Base-by-base conservation (phyloP, 1,140 invertebrate genomes). In the Diabrotica undecimpunctata region DNA sequence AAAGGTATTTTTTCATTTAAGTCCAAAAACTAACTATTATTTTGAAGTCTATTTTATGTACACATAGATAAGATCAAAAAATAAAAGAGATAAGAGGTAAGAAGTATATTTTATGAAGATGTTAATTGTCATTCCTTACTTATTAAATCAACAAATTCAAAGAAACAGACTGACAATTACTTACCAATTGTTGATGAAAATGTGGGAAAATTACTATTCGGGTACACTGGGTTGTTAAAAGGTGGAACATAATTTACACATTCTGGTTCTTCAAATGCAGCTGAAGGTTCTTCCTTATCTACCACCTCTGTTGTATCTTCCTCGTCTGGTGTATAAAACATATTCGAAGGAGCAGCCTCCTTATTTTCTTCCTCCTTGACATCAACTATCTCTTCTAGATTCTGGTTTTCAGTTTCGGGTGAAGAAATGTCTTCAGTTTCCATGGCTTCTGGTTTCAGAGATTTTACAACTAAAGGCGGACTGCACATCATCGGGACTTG, bases 161-260 rank as follows among this genome's bases (percentile, higher is more conserved):
- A 25, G 4, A 25, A 25, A n/a, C n/a, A 25, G 25, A 25, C 25
- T 25, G 25, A 25, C 25, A 25, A 25, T 25, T 10, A 76, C 73
- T 73, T 72, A 78, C 78, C 78, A 51, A 79, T 77, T 53, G 77
- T 70, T 50, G 78, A 79, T 41, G 74, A 70, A 63, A 72, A 77
- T 37, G 62, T 69, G 36, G 70, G 70, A 66, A 74, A 78, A 66
- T 68, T 75, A 64, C 68, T 76, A 54, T 78, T 79, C 7, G 78
- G 77, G 72, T 79, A 79, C 2, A 79, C 63, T 35, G 78, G 78
- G 68, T 79, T 79, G 66, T 79, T 78, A 66, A 79, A 79, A 8
- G 78, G 76, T 11, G 78, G 77, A 36, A 79, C 77, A 64, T 77
- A 79, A 61, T 65, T 75, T 13, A 73, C 63, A 9, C 55, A 67